phyloP scores from a whole-genome alignment of 1,140 invertebrate species.

The Ptiloglossa arizonensis region DNA sequence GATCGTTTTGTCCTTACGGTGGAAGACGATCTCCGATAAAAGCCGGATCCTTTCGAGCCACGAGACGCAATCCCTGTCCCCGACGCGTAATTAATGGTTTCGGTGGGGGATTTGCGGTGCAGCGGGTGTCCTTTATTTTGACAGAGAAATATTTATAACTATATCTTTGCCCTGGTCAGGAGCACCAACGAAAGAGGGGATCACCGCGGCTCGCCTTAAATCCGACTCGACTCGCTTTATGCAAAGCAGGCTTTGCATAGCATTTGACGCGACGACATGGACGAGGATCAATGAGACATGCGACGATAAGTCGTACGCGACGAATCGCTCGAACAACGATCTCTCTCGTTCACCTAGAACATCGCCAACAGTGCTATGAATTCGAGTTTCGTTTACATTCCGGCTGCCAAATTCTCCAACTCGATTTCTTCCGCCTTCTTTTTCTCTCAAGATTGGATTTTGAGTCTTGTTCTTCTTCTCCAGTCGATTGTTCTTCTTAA shows the following conservation, averaged over 20 bases:
- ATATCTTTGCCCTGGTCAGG: slow-evolving; percentile 12
- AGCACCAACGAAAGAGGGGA: neutral
- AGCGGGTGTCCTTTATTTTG: slow-evolving; percentile 47
- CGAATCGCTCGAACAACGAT: neutral
- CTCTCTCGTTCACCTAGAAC: neutral
- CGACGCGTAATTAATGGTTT: slow-evolving; percentile 29
- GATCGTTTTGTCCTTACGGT: neutral
- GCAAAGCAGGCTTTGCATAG: slow-evolving; percentile 66
- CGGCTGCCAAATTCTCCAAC: too few species aligned
- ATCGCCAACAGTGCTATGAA: too few species aligned
- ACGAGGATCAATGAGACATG: slow-evolving; percentile 34
- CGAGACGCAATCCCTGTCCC: neutral
- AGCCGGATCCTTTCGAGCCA: neutral
- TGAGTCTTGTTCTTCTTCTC: too few species aligned
- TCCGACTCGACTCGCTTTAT: slow-evolving; percentile 67
- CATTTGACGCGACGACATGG: slow-evolving; percentile 46
- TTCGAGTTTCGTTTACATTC: too few species aligned
- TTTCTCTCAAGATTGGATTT: too few species aligned
- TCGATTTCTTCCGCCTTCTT: too few species aligned
- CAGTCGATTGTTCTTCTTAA: too few species aligned
- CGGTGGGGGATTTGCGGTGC: slow-evolving; percentile 25
- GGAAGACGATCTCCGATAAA: neutral
- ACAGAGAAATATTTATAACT: slow-evolving; percentile 57
- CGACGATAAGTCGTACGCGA: slow-evolving; percentile 52
- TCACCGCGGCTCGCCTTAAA: slow-evolving; percentile 35